A percentile compares a stretch with the other conserved stretches of the same genome.
Evolutionary conservation across 1,140 invertebrate species (phyloP).

Genomic region (Eurosta solidaginis): DNA sequence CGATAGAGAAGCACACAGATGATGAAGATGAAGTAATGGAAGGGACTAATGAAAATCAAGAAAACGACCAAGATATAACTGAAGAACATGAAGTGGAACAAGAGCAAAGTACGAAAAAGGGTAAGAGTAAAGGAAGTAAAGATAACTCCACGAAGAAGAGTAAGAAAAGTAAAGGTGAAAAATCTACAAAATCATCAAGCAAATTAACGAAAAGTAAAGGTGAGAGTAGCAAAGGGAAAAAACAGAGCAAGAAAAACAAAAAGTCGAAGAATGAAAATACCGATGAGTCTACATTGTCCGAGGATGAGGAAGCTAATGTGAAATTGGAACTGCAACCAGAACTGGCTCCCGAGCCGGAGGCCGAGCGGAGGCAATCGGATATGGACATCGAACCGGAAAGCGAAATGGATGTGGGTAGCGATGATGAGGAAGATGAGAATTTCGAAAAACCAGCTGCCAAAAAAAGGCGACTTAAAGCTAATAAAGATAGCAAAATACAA

Average conservation of each 20-base stretch:
- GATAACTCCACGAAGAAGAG: constrained; percentile 22
- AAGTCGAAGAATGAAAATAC: neutral
- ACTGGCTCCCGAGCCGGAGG: neutral
- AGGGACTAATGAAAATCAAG: neutral
- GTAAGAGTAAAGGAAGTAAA: constrained; percentile 20
- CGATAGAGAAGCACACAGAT: constrained; percentile 21
- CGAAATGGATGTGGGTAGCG: constrained; percentile 22
- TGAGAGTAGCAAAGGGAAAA: neutral
- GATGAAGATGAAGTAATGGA: constrained; percentile 24
- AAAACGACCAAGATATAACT: constrained; percentile 31
- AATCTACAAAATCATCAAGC: constrained; percentile 5
- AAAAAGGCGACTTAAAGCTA: constrained; percentile 37
- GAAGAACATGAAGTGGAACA: constrained; percentile 28
- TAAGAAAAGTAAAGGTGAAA: constrained; percentile 31
- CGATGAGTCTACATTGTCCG: constrained; percentile 18
- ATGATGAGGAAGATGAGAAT: constrained; percentile 32
- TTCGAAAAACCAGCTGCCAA: constrained; percentile 36
- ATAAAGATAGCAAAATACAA: constrained; percentile 36
- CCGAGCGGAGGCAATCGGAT: neutral
- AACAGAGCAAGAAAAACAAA: neutral
- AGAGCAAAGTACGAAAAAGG: neutral
- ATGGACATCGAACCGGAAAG: neutral
- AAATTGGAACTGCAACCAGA: neutral
- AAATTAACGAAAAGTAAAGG: constrained; percentile 28
- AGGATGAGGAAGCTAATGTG: neutral